Conservation (phyloP, 2,888 invertebrate species). For the Salticus scenicus region DNA sequence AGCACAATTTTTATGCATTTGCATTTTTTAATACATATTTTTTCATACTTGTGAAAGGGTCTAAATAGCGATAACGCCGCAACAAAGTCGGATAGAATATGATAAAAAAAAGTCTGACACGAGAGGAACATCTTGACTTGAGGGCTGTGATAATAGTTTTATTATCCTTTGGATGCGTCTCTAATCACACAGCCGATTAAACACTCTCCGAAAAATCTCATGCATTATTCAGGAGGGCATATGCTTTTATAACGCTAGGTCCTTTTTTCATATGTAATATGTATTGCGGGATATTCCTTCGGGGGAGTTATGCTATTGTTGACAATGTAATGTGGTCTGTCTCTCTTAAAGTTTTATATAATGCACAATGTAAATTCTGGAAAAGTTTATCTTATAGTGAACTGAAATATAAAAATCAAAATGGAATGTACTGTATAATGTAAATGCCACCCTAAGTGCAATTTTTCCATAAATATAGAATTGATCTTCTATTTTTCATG, state of each 20-base stretch:
- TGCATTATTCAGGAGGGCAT: conserved; percentile 57
- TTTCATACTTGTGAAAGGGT: conserved; percentile 27
- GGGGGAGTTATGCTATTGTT: conserved; percentile 28
- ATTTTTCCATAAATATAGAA: no score
- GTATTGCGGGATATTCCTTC: conserved; percentile 7
- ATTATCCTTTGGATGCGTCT: conserved; percentile 55
- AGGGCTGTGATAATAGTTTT: conserved; percentile 67
- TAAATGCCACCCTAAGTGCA: no score
- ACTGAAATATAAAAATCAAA: no score
- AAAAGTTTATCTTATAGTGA: no score
- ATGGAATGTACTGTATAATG: no score
- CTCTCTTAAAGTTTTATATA: not conserved
- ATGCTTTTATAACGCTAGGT: conserved; percentile 29
- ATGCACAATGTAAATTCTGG: no score
- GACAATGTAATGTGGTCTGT: conserved; percentile 12
- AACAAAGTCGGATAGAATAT: conserved; percentile 16
- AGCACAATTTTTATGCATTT: not conserved
- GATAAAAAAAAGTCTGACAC: conserved; percentile 34
- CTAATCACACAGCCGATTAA: conserved; percentile 68
- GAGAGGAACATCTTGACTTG: conserved; percentile 59
- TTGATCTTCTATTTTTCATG: no score
- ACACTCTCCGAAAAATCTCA: conserved; percentile 52
- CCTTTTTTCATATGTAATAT: not conserved
- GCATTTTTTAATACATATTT: conserved; percentile 3
- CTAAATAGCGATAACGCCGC: conserved; percentile 40